Evolutionary conservation across 1,140 invertebrate genomes (phyloP).

Genomic region (Drosophila kohkoa): DNA sequence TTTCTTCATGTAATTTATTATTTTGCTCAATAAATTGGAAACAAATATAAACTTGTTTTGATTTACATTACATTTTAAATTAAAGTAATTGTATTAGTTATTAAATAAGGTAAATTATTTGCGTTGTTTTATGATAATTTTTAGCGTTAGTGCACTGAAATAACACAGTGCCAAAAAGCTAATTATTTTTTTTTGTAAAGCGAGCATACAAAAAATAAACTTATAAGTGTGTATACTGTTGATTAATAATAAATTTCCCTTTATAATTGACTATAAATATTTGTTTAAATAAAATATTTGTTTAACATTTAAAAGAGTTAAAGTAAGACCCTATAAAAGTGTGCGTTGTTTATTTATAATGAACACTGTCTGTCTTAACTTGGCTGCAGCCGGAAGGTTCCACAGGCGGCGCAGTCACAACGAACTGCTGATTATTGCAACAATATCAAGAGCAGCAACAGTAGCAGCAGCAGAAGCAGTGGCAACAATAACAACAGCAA

Average conservation of each 20-base stretch:
- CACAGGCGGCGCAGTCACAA: constrained; percentile 31
- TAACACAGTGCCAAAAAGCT: too few relatives aligned
- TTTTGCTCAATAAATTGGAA: too few relatives aligned
- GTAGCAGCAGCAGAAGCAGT: constrained; percentile 9
- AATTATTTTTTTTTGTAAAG: too few relatives aligned
- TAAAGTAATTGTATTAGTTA: too few relatives aligned
- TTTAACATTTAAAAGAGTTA: background rate
- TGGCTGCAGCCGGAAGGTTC: constrained; percentile 39
- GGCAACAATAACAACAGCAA: constrained; percentile 26
- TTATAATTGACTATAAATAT: background rate
- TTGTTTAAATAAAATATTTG: background rate
- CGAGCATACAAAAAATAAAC: too few relatives aligned
- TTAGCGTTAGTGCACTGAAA: too few relatives aligned
- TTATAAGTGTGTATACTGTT: background rate
- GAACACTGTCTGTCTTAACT: constrained; percentile 17
- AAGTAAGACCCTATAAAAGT: constrained; percentile 1
- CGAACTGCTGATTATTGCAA: constrained; percentile 72
- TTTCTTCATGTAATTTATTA: too few relatives aligned
- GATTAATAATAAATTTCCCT: background rate
- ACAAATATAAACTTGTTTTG: too few relatives aligned
- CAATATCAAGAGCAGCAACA: constrained; percentile 60
- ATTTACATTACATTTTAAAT: too few relatives aligned
- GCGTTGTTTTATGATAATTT: too few relatives aligned
- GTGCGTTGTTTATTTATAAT: background rate
- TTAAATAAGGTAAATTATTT: too few relatives aligned